Evolutionary conservation across 2,888 invertebrate genomes (phyloP).

Genomic region (Drosophila eohydei): DNA sequence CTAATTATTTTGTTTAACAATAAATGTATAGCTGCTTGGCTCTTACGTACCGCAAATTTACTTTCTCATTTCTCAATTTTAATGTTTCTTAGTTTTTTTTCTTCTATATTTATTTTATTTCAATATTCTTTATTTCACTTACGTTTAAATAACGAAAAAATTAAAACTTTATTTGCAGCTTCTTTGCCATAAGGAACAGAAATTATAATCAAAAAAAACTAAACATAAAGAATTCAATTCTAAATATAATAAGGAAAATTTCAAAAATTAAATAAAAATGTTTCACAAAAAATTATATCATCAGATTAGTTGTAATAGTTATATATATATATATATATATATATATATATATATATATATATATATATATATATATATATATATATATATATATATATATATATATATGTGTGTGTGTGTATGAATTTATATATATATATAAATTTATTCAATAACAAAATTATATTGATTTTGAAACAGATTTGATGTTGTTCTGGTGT

Average conservation of each 20-base stretch:
- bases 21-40: constrained; percentile 74
- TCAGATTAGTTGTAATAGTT: constrained; percentile 46
- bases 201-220: constrained; percentile 44
- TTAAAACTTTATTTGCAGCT: constrained; percentile 53
- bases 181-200: constrained; percentile 76
- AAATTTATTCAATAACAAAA: constrained; percentile 38
- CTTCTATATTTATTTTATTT: constrained; percentile 34
- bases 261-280: constrained; percentile 44
- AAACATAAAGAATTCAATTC: constrained; percentile 66
- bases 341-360: constrained; percentile 5
- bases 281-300: constrained; percentile 50
- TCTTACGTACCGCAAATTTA: constrained; percentile 34
- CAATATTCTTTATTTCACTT: constrained; percentile 47
- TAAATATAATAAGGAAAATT: constrained; percentile 59
- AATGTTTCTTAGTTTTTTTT: constrained; percentile 14
- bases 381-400: constrained; percentile 1
- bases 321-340: constrained; percentile 14
- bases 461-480: constrained; percentile 45
- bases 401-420: neutral
- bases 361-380: constrained; percentile 15
- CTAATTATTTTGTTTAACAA: constrained; percentile 77
- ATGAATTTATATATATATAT: constrained; percentile 11
- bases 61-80: constrained; percentile 18
- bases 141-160: constrained; percentile 55
- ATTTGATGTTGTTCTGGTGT: constrained; percentile 34